Percentiles rank a stretch among this genome's conserved stretches.
These are phyloP conservation scores for Drosophila mimica DNA, from an alignment of 2,888 invertebrate species.

Conservation along the genomic window DNA sequence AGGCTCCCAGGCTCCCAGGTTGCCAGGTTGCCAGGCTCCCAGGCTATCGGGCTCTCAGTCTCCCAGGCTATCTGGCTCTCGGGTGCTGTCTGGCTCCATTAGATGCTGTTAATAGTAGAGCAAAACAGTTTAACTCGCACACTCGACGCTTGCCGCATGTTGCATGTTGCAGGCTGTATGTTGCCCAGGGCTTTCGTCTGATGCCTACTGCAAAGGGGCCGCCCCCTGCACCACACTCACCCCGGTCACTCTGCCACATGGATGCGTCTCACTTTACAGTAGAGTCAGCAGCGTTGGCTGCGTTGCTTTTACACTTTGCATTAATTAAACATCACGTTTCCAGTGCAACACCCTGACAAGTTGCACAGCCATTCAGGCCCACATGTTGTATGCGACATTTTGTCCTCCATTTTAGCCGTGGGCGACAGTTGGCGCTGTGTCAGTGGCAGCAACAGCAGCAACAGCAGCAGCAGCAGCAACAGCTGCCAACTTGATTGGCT, in stretches of 20 bases:
- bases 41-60: background rate
- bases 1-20: background rate
- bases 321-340: conserved; percentile 83
- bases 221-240: background rate
- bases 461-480: background rate
- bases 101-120: conserved; percentile 67
- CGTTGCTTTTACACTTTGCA: conserved; percentile 63
- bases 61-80: conserved; percentile 1
- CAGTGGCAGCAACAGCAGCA: conserved; percentile 1
- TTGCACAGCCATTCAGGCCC: conserved; percentile 53
- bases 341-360: conserved; percentile 80
- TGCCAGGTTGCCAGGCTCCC: background rate
- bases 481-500: conserved; percentile 60
- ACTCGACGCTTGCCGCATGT: conserved; percentile 51
- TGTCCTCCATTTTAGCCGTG: conserved; percentile 29
- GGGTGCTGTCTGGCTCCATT: conserved; percentile 64
- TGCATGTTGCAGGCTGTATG: conserved; percentile 5
- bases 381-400: conserved; percentile 46
- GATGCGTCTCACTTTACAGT: conserved; percentile 3
- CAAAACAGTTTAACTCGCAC: conserved; percentile 70
- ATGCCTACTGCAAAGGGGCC: conserved; percentile 24
- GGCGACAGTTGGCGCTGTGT: conserved; percentile 9
- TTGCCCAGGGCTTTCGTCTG: conserved; percentile 34
- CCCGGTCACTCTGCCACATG: background rate
- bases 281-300: conserved; percentile 8